phyloP scores from a whole-genome alignment of 2,797 vertebrate genomes.

The Synaphobranchus kaupii region DNA sequence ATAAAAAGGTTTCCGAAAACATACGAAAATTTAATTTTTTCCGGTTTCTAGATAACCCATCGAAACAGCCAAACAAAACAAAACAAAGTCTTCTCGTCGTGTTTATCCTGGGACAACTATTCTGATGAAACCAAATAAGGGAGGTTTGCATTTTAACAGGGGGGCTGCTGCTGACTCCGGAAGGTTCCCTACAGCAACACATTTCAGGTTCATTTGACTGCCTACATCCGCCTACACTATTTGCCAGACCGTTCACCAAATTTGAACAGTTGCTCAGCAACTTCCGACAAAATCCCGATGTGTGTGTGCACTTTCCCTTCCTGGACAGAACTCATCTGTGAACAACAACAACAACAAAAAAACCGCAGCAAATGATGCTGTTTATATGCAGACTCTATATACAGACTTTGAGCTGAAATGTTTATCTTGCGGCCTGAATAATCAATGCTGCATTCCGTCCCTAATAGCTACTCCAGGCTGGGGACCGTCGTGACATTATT shows the following conservation, averaged over 20 bases:
- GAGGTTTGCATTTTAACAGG: not conserved
- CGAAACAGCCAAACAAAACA: not conserved
- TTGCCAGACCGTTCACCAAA: not conserved
- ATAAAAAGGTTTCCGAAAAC: not conserved
- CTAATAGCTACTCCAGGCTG: not conserved
- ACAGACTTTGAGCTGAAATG: not conserved
- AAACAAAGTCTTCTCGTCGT: not conserved
- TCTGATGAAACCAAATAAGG: not conserved
- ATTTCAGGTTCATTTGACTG: not conserved
- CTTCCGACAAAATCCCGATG: not conserved
- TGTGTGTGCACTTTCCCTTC: not conserved
- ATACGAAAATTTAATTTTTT: not conserved
- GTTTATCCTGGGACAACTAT: not conserved
- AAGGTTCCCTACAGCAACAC: not conserved
- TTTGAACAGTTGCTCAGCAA: not conserved
- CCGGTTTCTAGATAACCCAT: not conserved
- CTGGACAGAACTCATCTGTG: not conserved
- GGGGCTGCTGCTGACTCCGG: not conserved
- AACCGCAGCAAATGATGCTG: constrained; percentile 1
- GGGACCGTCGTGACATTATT: not conserved
- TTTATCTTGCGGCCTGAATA: not conserved
- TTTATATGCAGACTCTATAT: not conserved
- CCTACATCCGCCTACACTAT: not conserved
- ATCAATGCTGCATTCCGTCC: not conserved
- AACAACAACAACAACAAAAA: not conserved